A percentile compares a stretch with the other conserved stretches of the same genome.
These are phyloP conservation scores for Serrognathus titanus DNA, from an alignment of 2,888 invertebrate genomes.

Conservation along the genomic window DNA sequence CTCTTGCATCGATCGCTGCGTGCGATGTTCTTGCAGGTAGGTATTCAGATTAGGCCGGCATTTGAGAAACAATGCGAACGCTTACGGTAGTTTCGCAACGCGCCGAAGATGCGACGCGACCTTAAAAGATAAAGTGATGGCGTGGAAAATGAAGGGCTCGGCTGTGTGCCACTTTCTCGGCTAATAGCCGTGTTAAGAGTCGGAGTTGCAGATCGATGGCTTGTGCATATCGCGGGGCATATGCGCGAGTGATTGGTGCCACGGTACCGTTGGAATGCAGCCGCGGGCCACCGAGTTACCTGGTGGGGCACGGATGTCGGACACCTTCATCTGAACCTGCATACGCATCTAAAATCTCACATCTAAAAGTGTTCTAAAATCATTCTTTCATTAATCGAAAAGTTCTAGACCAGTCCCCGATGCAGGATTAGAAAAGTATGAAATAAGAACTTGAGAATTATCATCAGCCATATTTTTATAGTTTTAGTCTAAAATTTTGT, in stretches of 20 bases:
- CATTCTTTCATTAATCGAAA: no score
- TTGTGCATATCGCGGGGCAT: conserved; percentile 16
- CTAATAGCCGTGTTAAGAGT: background rate
- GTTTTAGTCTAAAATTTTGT: no score
- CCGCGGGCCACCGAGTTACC: conserved; percentile 28
- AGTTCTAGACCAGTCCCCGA: no score
- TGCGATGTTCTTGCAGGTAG: background rate
- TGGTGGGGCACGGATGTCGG: conserved; percentile 42
- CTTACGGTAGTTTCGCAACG: background rate
- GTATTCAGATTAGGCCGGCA: background rate
- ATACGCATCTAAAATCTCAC: conserved; percentile 1
- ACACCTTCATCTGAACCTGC: conserved; percentile 9
- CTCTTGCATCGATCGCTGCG: background rate
- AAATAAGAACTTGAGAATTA: no score
- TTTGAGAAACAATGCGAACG: background rate
- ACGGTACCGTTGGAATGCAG: conserved; percentile 52
- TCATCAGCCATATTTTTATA: no score
- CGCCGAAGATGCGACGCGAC: conserved; percentile 4
- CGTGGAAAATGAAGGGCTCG: conserved; percentile 4
- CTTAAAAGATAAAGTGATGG: background rate
- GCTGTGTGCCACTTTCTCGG: conserved; percentile 13
- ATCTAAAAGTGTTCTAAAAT: background rate
- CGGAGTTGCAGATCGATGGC: conserved; percentile 16
- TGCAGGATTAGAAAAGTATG: no score
- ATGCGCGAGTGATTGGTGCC: conserved; percentile 47